A percentile compares a stretch with the other conserved stretches of the same genome.
Conservation (phyloP, 1,140 invertebrate genomes). For the Leptinotarsa defecta region DNA sequence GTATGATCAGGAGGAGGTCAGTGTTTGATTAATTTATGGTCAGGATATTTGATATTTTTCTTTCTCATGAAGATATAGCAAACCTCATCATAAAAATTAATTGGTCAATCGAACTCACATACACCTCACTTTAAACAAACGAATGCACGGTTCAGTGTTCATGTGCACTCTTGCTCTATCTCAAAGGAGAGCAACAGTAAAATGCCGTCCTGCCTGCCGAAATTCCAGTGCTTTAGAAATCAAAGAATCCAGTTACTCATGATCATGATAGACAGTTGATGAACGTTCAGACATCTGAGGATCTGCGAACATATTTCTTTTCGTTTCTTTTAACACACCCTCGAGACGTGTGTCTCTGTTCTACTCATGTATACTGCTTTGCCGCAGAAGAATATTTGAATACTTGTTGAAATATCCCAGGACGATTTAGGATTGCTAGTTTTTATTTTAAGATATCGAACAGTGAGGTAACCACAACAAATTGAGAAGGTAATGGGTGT, state of each 20-base stretch:
- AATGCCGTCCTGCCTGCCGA: slow-evolving; percentile 39
- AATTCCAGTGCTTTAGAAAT: slow-evolving; percentile 45
- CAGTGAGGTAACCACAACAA: neutral
- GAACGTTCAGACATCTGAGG: slow-evolving; percentile 47
- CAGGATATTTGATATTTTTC: too few species aligned
- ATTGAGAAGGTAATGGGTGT: neutral
- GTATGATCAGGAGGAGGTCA: too few species aligned
- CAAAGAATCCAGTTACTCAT: slow-evolving; percentile 48
- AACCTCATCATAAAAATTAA: too few species aligned
- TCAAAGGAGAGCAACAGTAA: slow-evolving; percentile 9
- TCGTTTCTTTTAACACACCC: neutral
- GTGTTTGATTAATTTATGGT: too few species aligned
- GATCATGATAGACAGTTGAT: slow-evolving; percentile 51
- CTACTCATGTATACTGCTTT: neutral
- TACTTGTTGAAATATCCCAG: slow-evolving; percentile 31
- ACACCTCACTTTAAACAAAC: too few species aligned
- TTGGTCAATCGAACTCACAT: too few species aligned
- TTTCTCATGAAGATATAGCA: too few species aligned
- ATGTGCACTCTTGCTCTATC: neutral
- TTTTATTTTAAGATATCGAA: slow-evolving; percentile 24
- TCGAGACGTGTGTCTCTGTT: neutral
- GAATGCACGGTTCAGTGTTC: too few species aligned
- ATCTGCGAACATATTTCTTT: slow-evolving; percentile 24
- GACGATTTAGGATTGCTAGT: slow-evolving; percentile 27
- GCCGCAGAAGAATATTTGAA: slow-evolving; percentile 1